Percentiles rank a stretch among this genome's conserved stretches.
phyloP scores from a whole-genome alignment of 2,113 vertebrate species.

The Jaculus jaculus region DNA sequence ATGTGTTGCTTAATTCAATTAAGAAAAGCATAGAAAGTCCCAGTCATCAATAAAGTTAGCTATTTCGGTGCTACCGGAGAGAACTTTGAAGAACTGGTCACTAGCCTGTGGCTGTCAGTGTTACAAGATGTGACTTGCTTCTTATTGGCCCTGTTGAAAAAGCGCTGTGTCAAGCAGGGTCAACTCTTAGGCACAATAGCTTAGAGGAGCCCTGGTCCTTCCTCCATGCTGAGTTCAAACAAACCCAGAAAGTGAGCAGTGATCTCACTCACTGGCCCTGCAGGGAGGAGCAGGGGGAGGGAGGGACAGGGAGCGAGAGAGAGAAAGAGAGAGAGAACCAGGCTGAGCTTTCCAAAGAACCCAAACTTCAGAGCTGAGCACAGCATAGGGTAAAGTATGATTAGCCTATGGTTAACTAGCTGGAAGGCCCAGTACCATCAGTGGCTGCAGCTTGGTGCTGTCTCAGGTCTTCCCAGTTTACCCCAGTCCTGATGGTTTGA shows the following conservation, averaged over 20 bases:
- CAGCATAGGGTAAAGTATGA: background rate
- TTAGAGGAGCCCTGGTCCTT: background rate
- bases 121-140: background rate
- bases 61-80: background rate
- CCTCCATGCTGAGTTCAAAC: background rate
- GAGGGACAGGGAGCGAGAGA: background rate
- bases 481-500: background rate
- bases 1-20: conserved; percentile 72
- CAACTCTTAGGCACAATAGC: conserved; percentile 17
- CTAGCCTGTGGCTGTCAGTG: background rate
- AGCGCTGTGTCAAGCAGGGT: background rate
- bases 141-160: background rate
- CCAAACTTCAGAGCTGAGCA: background rate
- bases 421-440: background rate
- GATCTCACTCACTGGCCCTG: background rate
- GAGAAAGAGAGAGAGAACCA: background rate
- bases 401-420: background rate
- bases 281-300: background rate
- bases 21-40: conserved; percentile 64
- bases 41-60: conserved; percentile 60
- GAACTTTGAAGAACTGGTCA: background rate
- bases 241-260: background rate
- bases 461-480: background rate
- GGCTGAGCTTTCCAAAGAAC: background rate
- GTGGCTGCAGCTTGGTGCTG: rapidly evolving